Percentiles rank a stretch among this genome's conserved stretches.
Evolutionary conservation across 2,888 invertebrate species (phyloP).

Genomic region (Leptopterna dolabrata): DNA sequence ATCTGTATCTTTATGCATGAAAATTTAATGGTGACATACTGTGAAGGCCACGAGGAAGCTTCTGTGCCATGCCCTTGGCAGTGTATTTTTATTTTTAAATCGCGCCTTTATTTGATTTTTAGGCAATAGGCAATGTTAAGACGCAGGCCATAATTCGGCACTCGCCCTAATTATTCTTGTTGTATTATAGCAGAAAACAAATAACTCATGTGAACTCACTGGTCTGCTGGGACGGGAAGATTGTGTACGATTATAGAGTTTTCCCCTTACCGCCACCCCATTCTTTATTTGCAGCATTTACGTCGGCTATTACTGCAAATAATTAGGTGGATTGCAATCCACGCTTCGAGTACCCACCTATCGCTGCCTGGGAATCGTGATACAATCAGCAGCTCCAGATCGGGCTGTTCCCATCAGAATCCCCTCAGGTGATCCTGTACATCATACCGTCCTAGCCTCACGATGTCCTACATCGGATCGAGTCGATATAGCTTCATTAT

Average conservation of each 20-base stretch:
- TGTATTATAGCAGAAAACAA: too few relatives aligned
- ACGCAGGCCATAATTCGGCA: too few relatives aligned
- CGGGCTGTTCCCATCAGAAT: neutral
- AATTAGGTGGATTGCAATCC: neutral
- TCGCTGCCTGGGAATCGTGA: neutral
- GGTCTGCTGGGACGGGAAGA: neutral
- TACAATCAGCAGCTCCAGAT: conserved; percentile 1
- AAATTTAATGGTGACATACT: too few relatives aligned
- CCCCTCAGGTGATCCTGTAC: neutral
- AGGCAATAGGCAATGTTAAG: too few relatives aligned
- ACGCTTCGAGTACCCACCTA: neutral
- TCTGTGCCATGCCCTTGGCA: too few relatives aligned
- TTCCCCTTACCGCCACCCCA: neutral
- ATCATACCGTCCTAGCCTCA: neutral
- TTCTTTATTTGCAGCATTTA: neutral
- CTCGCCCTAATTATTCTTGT: too few relatives aligned
- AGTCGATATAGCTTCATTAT: neutral
- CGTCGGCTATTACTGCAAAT: neutral
- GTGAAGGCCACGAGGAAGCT: too few relatives aligned
- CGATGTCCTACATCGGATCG: neutral
- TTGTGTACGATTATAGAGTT: neutral
- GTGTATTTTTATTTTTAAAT: too few relatives aligned
- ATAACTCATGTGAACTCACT: too few relatives aligned
- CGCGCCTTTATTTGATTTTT: too few relatives aligned
- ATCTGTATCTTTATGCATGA: too few relatives aligned